These are phyloP conservation scores for Vicugna pacos DNA, from an alignment of 2,113 vertebrate genomes.

Conservation along the genomic window DNA sequence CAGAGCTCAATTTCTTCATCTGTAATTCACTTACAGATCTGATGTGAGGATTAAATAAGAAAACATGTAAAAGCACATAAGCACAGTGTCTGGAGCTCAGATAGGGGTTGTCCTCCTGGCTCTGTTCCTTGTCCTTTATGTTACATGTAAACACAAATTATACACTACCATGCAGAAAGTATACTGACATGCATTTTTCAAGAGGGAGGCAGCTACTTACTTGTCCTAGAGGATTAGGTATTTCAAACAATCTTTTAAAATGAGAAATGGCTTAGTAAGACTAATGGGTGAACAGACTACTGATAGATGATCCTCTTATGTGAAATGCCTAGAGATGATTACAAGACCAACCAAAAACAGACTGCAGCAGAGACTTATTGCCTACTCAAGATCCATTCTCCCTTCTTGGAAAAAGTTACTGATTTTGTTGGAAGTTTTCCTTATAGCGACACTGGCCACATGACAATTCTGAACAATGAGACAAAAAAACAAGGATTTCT, in stretches of 20 bases:
- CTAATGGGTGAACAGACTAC: background rate
- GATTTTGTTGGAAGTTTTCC: background rate
- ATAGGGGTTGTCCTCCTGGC: background rate
- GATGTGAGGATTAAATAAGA: background rate
- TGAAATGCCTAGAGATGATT: background rate
- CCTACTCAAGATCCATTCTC: background rate
- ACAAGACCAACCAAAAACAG: background rate
- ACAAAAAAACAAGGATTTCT: constrained; percentile 31
- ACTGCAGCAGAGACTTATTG: background rate
- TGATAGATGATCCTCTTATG: background rate
- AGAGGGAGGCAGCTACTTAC: constrained; percentile 12
- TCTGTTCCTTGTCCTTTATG: background rate
- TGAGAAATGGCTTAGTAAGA: constrained; percentile 25
- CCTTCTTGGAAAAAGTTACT: constrained; percentile 5
- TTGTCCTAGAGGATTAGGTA: constrained; percentile 24
- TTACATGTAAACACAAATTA: constrained; percentile 20
- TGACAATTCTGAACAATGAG: background rate
- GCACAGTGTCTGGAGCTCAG: background rate
- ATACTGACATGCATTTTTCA: background rate
- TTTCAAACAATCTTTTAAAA: constrained; percentile 49
- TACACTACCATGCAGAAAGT: background rate
- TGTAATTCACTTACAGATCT: background rate
- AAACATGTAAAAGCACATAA: constrained; percentile 11
- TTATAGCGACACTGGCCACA: background rate
- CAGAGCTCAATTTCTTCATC: constrained; percentile 37